A percentile compares a stretch with the other conserved stretches of the same genome.
These are phyloP conservation scores for Thunnus thynnus DNA, from an alignment of 2,113 vertebrate genomes.

Conservation along the genomic window DNA sequence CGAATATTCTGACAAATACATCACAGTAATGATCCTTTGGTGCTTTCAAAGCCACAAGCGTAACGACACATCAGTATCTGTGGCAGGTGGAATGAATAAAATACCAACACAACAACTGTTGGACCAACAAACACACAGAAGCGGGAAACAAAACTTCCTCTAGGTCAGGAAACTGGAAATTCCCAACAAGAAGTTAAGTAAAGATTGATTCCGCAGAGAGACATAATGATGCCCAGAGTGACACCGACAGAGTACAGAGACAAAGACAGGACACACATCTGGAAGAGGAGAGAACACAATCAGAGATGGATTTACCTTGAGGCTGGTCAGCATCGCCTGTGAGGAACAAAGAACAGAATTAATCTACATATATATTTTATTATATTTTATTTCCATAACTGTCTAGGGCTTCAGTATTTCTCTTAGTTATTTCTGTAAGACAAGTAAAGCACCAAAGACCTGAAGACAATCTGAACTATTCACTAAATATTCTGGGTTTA, in stretches of 20 bases:
- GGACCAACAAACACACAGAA: background rate
- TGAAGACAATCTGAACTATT: too few species aligned
- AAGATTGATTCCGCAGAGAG: background rate
- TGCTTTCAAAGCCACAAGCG: background rate
- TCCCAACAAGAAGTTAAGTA: background rate
- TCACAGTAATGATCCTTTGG: background rate
- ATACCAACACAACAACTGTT: background rate
- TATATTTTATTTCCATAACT: too few species aligned
- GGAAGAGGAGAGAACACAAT: background rate
- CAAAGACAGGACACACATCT: constrained; percentile 29
- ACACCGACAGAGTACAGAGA: background rate
- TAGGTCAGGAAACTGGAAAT: constrained; percentile 20
- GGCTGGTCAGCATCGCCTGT: constrained; percentile 66
- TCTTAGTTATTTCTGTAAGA: too few species aligned
- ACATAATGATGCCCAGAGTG: background rate
- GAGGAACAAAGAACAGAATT: constrained; percentile 11
- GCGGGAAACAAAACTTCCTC: background rate
- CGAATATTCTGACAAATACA: too few species aligned
- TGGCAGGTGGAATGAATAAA: background rate
- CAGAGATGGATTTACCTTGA: constrained; percentile 73
- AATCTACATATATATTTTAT: background rate
- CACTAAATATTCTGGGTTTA: too few species aligned
- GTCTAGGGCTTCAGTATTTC: too few species aligned
- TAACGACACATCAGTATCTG: background rate
- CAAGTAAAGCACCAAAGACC: too few species aligned